Base-by-base conservation (phyloP, 2,888 invertebrate genomes). In the Litoditis marina region DNA sequence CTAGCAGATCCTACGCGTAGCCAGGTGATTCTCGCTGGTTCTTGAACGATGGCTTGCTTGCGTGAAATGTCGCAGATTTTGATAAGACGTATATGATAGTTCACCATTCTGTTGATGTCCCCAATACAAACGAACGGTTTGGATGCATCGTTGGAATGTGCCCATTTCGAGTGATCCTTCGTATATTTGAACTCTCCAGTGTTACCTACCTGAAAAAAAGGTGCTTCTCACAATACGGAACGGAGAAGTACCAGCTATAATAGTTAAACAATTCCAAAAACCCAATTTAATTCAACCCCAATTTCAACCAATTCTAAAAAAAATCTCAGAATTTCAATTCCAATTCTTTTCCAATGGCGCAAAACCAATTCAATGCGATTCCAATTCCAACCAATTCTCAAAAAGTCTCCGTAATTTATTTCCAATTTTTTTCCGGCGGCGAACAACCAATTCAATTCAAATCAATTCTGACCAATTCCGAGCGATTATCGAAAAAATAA, bases 71-170 rank as follows among this genome's bases (percentile, higher is more conserved):
- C n/a, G n/a, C n/a, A n/a, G 32, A 1, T 32, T 31, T 59, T 50
- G 27, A 32, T 50, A 11, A 8, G 55, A 22, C 6, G 1, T 22
- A 6, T 19, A 27, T 32, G 11, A 54, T 49, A 62, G 32, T 86
- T 87, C 84, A 91, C 91, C 85, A 89, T 90, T 87, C 94, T 87
- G 83, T 94, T 94, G 62, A 94, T 92, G 83, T 94, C 94, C 5
- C 93, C 94, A 16, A 94, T 88, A 84, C 94, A 94, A 71, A 90
- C 88, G 90, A 91, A 92, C 72, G 84, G 82, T 68, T 86, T 70
- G 7, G 66, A 66, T 30, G 65, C 51, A 4, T 73, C 72, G 39
- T 69, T 84, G 0, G 89, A 86, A 13, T 91, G 88, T 5, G 90
- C 89, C 91, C 91, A 92, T 84, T 92, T 92, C 0, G 92, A 92